Conservation (phyloP, 2,888 invertebrate species). For the Rhaphigaster nebulosa region DNA sequence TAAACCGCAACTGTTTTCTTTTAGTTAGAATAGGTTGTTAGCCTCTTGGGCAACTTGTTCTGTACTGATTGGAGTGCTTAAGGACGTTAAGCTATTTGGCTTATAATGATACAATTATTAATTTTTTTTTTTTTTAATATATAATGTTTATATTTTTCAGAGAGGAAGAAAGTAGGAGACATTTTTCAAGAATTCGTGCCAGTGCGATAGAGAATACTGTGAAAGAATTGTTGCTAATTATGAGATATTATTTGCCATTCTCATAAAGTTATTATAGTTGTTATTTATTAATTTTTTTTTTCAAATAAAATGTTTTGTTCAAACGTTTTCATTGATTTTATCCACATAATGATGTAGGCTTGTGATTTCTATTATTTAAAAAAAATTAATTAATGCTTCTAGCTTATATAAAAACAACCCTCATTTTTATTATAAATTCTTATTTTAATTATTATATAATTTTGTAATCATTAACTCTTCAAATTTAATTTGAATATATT, state of each 20-base stretch:
- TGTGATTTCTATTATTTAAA: background rate
- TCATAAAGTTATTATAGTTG: background rate
- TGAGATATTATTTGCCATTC: background rate
- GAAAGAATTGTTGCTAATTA: background rate
- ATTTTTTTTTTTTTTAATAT: background rate
- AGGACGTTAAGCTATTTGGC: too few relatives aligned
- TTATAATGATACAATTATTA: background rate
- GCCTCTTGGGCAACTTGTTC: too few relatives aligned
- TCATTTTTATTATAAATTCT: too few relatives aligned
- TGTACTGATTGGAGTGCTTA: too few relatives aligned
- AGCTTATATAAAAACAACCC: too few relatives aligned
- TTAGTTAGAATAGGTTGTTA: too few relatives aligned
- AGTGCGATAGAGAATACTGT: conserved; percentile 22
- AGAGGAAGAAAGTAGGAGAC: conserved; percentile 55
- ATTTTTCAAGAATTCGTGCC: conserved; percentile 44
- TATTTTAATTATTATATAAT: too few relatives aligned
- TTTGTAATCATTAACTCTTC: too few relatives aligned
- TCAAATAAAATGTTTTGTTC: background rate
- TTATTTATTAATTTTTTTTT: conserved; percentile 30
- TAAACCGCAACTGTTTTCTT: background rate
- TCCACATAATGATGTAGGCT: background rate
- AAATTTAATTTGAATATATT: too few relatives aligned
- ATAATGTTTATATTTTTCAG: conserved; percentile 47
- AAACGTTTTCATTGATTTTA: background rate
- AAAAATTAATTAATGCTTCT: background rate